A percentile compares a stretch with the other conserved stretches of the same genome.
Evolutionary conservation across 2,888 invertebrate genomes (phyloP).

Genomic region (Cryptosula pallasiana): DNA sequence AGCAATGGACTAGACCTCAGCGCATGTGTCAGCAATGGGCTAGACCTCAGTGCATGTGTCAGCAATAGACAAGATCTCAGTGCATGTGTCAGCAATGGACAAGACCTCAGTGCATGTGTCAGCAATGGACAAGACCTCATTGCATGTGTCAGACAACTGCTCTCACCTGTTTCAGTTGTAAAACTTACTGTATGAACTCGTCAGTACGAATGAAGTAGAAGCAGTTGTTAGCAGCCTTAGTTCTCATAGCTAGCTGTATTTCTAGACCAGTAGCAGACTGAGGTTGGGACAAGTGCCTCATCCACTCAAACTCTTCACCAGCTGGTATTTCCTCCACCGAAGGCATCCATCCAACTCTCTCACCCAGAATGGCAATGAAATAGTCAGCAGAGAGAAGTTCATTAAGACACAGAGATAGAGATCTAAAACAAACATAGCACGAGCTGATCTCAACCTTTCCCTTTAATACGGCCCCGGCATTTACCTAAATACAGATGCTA

Average conservation of each 20-base stretch:
- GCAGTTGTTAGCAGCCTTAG: conserved; percentile 36
- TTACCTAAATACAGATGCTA: no score
- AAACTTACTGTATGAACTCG: conserved; percentile 31
- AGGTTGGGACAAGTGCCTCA: conserved; percentile 43
- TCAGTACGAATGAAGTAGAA: conserved; percentile 53
- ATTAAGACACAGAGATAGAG: conserved; percentile 51
- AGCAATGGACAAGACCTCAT: no score
- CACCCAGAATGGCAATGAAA: conserved; percentile 54
- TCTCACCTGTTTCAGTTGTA: no score
- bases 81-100: no score
- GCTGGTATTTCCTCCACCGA: conserved; percentile 41
- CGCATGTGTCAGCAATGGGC: no score
- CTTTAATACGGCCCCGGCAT: no score
- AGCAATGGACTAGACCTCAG: no score
- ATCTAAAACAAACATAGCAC: conserved; percentile 34
- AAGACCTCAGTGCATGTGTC: no score
- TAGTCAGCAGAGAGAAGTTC: conserved; percentile 52
- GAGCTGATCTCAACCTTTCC: no score
- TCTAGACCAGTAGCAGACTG: conserved; percentile 55
- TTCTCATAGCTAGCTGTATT: conserved; percentile 47
- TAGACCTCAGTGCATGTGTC: no score
- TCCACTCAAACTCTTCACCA: conserved; percentile 48
- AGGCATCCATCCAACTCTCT: conserved; percentile 53
- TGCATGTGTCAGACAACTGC: no score
- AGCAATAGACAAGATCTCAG: no score